These are phyloP conservation scores for Hypolimnas misippus DNA, from an alignment of 2,888 invertebrate genomes.

Conservation along the genomic window DNA sequence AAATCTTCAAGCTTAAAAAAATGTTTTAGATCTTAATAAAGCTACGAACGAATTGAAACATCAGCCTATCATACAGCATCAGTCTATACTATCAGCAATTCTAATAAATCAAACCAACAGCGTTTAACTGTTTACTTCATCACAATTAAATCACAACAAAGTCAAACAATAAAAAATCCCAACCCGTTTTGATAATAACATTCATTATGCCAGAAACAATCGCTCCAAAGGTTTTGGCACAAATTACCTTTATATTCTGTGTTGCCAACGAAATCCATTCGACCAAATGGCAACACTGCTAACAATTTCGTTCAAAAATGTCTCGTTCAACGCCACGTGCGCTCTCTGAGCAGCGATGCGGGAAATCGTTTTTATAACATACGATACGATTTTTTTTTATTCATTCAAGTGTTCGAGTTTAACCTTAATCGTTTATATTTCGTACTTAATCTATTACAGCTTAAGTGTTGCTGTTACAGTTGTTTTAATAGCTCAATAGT, in stretches of 20 bases:
- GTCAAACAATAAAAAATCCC: not conserved
- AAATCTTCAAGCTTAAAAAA: too few relatives aligned
- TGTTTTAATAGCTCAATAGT: too few relatives aligned
- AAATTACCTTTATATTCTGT: slow-evolving; percentile 3
- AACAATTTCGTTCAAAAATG: slow-evolving; percentile 30
- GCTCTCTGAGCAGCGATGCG: slow-evolving; percentile 17
- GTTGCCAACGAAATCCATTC: slow-evolving; percentile 7
- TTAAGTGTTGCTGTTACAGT: too few relatives aligned
- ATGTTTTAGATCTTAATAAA: too few relatives aligned
- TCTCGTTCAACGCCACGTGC: slow-evolving; percentile 27
- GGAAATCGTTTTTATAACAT: not conserved
- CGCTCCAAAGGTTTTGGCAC: not conserved
- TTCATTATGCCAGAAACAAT: not conserved
- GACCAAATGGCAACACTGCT: slow-evolving; percentile 25
- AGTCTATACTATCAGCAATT: too few relatives aligned
- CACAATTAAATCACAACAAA: not conserved
- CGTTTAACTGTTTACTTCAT: too few relatives aligned
- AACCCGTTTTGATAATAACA: not conserved
- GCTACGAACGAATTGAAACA: too few relatives aligned
- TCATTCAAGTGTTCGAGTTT: too few relatives aligned
- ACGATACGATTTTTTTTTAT: not conserved
- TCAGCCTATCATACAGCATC: too few relatives aligned
- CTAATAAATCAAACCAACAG: too few relatives aligned
- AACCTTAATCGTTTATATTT: too few relatives aligned
- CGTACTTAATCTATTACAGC: too few relatives aligned